phyloP scores from a whole-genome alignment of 2,888 invertebrate genomes.

The Drosophila mercatorum region DNA sequence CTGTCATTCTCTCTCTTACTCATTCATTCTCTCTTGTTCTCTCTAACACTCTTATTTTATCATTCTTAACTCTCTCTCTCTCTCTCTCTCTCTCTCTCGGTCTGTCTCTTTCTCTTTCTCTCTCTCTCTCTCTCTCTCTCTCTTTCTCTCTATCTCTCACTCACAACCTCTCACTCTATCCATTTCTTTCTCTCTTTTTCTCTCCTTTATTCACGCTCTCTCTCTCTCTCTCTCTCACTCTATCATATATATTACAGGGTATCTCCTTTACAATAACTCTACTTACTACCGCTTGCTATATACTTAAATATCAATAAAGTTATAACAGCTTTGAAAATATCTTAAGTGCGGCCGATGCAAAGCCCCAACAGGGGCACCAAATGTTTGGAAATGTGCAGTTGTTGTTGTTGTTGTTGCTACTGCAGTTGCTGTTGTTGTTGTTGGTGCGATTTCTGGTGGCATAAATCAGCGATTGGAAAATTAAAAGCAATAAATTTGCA shows the following conservation, averaged over 20 bases:
- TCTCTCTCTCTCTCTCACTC: no score
- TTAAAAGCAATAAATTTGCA: conserved; percentile 82
- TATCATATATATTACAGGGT: background rate
- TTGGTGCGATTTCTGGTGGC: conserved; percentile 37
- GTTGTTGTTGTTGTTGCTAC: conserved; percentile 12
- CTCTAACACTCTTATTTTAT: no score
- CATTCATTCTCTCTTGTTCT: no score
- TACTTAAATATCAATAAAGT: conserved; percentile 46
- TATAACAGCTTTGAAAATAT: conserved; percentile 38
- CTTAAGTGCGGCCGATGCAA: conserved; percentile 55
- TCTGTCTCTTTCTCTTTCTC: no score
- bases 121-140: background rate
- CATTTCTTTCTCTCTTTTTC: background rate
- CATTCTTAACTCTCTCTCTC: no score
- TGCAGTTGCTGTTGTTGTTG: background rate
- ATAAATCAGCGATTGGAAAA: conserved; percentile 81
- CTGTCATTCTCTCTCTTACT: no score
- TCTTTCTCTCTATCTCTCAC: background rate
- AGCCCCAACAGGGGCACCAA: conserved; percentile 26
- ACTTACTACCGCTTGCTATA: conserved; percentile 11
- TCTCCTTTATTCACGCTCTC: background rate
- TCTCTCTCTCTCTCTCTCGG: background rate
- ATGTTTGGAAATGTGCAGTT: conserved; percentile 17
- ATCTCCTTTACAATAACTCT: background rate
- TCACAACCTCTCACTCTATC: background rate